Conservation (phyloP, 2,113 vertebrate species). For the Pardalotus punctatus region DNA sequence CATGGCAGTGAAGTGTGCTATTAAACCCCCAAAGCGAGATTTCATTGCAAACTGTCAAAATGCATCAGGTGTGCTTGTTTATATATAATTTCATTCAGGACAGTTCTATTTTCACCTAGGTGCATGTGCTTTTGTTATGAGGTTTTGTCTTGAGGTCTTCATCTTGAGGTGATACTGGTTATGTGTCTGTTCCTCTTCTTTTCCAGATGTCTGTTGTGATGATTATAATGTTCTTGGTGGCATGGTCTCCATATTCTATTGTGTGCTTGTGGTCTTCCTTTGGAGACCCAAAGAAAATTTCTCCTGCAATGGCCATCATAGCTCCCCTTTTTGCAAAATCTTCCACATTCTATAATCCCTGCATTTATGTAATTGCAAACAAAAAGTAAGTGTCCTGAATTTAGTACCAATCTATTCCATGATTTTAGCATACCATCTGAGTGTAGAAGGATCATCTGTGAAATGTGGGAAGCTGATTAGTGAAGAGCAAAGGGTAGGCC, state of each 20-base stretch:
- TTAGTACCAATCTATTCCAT: not conserved
- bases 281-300: slow-evolving; percentile 87
- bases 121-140: not conserved
- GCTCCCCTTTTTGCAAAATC: slow-evolving; percentile 98
- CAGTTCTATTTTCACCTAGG: not conserved
- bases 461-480: not conserved
- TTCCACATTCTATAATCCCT: slow-evolving; percentile 98
- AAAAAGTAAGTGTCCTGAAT: slow-evolving; percentile 84
- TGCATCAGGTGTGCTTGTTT: not conserved
- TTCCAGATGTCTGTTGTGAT: slow-evolving; percentile 95
- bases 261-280: slow-evolving; percentile 98
- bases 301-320: slow-evolving; percentile 90
- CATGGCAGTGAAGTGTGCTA: not conserved
- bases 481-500: not conserved
- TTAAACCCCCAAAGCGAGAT: not conserved
- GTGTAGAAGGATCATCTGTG: not conserved
- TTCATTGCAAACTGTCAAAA: not conserved
- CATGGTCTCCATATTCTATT: slow-evolving; percentile 95
- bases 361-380: slow-evolving; percentile 94
- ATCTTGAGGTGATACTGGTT: not conserved
- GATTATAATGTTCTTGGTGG: slow-evolving; percentile 95
- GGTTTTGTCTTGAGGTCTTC: not conserved
- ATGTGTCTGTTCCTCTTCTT: not conserved
- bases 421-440: not conserved
- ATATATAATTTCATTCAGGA: not conserved